Conservation (phyloP, 2,888 invertebrate species). For the Thysanoteuthis rhombus region DNA sequence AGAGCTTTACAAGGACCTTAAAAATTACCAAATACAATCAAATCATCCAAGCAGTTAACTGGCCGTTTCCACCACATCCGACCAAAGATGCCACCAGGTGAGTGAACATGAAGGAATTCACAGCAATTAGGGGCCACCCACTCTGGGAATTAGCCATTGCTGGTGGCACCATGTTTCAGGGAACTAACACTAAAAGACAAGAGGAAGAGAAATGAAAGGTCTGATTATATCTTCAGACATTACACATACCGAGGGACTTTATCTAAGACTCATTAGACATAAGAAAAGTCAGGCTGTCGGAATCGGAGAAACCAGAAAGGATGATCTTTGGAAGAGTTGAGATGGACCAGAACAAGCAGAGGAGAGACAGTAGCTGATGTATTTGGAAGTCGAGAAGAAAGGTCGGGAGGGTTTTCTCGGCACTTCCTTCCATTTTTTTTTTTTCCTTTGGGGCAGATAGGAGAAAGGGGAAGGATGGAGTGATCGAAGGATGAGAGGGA, state of each 20-base stretch:
- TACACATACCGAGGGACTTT: not conserved
- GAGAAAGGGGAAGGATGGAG: no score
- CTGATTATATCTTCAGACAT: not conserved
- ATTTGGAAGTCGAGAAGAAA: not conserved
- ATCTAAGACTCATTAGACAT: not conserved
- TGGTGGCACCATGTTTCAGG: not conserved
- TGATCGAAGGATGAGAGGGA: no score
- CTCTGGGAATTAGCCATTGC: not conserved
- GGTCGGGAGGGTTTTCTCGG: no score
- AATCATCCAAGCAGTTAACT: not conserved
- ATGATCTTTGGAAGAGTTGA: not conserved
- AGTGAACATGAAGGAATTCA: not conserved
- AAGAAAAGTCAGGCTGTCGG: not conserved
- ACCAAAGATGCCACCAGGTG: not conserved
- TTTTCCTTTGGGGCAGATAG: not conserved
- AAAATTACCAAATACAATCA: no score
- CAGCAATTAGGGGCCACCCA: not conserved
- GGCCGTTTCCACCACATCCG: not conserved
- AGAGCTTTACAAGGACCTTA: no score
- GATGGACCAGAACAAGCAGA: no score
- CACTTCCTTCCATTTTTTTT: no score
- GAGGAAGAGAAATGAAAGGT: not conserved
- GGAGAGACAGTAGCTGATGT: no score
- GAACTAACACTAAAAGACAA: not conserved
- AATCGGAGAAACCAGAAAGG: not conserved